Percentiles rank a stretch among this genome's conserved stretches.
Conservation (phyloP, 2,888 invertebrate genomes). For the Poecilus cupreus region DNA sequence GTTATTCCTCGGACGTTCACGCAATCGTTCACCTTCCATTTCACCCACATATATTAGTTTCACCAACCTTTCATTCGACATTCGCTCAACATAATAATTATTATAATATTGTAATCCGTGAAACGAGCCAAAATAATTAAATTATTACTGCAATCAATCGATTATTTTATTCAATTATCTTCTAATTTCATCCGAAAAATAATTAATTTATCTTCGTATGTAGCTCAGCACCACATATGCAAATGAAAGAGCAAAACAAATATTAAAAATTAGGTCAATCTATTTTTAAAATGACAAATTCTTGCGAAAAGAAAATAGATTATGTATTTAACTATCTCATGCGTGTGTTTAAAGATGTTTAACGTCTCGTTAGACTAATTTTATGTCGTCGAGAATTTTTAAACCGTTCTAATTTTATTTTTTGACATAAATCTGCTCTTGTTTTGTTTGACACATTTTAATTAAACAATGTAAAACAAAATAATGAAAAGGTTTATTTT, state of each 20-base stretch:
- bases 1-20: no score
- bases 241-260: neutral
- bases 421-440: neutral
- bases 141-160: neutral
- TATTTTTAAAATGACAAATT: slow-evolving; percentile 33
- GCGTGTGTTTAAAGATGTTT: neutral
- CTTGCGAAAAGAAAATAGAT: slow-evolving; percentile 26
- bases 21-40: no score
- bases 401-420: neutral
- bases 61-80: no score
- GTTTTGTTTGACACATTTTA: neutral
- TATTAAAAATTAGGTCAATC: slow-evolving; percentile 31
- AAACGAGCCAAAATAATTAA: no score
- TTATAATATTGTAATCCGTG: no score
- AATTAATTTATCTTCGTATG: neutral
- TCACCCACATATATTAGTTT: no score
- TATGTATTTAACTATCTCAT: slow-evolving; percentile 14
- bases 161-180: neutral
- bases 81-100: no score
- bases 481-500: no score
- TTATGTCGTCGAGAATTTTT: neutral
- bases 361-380: slow-evolving; percentile 18
- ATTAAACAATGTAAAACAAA: neutral
- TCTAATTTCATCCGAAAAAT: neutral
- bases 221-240: neutral